Evolutionary conservation across 2,797 vertebrate genomes (phyloP), one percentile per base, ranked within the genome.

Genomic region (Lacerta bilineata): DNA sequence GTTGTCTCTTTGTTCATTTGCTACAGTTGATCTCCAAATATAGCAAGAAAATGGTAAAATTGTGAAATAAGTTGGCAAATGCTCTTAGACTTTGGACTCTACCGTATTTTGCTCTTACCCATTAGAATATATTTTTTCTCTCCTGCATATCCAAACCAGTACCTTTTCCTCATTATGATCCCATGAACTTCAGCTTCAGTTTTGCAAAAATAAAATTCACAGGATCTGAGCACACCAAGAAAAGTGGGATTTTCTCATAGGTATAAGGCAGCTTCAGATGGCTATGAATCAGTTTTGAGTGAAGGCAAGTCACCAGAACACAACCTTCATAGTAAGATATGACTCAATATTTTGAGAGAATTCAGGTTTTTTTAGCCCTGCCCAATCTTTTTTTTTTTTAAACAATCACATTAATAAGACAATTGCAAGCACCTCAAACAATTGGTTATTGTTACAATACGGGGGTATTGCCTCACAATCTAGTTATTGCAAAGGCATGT

Each of bases 401-500:
- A 97, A 96, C 94, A 94, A 97, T 96, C 96, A 97, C 95, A 97
- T 97, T 98, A 97, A 97, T 98, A 96, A 98, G 97, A 99, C 98
- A 98, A 99, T 98, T 98, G 99, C 98, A 98, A 98, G 98, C 98
- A 99, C 98, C 98, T 98, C 98, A 98, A 98, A 98, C 98, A 98
- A 98, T 97, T 95, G 97, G 97, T 98, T 98, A 98, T 98, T 97
- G 97, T 98, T 98, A 99, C 98, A 98, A 98, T 97, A 98, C 97
- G 97, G 98, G 97, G 33, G 98, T 97, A 97, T 96, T 93, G 94
- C 98, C 97, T 98, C 98, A 99, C 98, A 98, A 98, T 99, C 98
- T 99, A 98, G 97, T 98, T 99, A 99, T 99, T 99, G 98, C 98
- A 97, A 98, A 99, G 98, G 98, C 98, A 98, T 98, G 98, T 98